Percentiles rank a stretch among this genome's conserved stretches.
Conservation (phyloP, 2,888 invertebrate genomes). For the Drosophila falleni region DNA sequence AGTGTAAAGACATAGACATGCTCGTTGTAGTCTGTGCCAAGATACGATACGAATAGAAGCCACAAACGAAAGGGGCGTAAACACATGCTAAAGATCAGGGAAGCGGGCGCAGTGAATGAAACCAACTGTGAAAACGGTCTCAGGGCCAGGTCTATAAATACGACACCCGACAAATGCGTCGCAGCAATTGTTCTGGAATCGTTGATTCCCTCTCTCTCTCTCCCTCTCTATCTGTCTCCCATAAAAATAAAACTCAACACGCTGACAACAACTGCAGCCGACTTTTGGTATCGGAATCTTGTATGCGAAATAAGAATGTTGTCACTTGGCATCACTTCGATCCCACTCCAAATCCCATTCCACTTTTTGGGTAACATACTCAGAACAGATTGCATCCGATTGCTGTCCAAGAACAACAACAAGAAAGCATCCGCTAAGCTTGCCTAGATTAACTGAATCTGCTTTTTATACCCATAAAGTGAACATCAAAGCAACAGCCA, state of each 20-base stretch:
- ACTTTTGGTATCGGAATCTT: conserved; percentile 26
- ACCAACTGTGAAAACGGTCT: conserved; percentile 64
- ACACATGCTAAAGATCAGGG: conserved; percentile 58
- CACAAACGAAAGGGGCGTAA: conserved; percentile 43
- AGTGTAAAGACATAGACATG: conserved; percentile 31
- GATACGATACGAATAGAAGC: conserved; percentile 4
- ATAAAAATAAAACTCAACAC: conserved; percentile 48
- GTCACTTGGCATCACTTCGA: conserved; percentile 43
- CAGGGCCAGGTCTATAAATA: conserved; percentile 58
- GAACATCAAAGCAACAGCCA: conserved; percentile 52
- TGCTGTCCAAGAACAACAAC: conserved; percentile 13
- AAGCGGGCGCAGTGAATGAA: conserved; percentile 47
- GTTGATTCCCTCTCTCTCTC: conserved; percentile 12
- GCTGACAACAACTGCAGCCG: conserved; percentile 29
- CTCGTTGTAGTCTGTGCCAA: conserved; percentile 25
- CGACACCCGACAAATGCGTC: conserved; percentile 34
- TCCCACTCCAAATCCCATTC: conserved; percentile 9
- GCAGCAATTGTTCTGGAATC: conserved; percentile 53
- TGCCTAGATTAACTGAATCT: conserved; percentile 54
- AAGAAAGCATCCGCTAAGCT: conserved; percentile 45
- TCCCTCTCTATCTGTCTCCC: background rate
- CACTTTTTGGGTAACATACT: conserved; percentile 11
- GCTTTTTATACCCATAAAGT: conserved; percentile 36
- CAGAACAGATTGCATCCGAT: conserved; percentile 39
- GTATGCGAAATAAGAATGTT: conserved; percentile 49